Conservation (phyloP, 2,113 vertebrate species). For the Machaerirhynchus nigripectus region DNA sequence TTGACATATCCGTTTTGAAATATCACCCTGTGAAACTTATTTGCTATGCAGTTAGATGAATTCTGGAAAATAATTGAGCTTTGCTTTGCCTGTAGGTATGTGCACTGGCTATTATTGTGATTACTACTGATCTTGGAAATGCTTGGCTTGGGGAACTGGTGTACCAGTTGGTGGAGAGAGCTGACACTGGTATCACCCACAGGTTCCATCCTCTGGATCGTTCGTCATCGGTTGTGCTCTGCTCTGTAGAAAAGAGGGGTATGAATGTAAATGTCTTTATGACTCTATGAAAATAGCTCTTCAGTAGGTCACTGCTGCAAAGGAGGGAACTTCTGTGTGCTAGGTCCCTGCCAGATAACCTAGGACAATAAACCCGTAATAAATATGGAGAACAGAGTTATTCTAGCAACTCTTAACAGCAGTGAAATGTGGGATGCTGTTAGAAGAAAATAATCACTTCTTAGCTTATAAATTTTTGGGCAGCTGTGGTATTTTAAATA, state of each 20-base stretch:
- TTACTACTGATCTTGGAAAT: neutral
- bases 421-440: neutral
- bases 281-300: neutral
- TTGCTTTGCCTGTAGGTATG: neutral
- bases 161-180: neutral
- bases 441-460: neutral
- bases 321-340: neutral
- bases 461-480: neutral
- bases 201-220: neutral
- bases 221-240: accelerated
- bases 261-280: neutral
- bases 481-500: neutral
- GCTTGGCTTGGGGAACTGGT: neutral
- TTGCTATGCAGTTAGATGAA: neutral
- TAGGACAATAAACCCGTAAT: neutral
- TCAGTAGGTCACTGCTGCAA: neutral
- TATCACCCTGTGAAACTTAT: neutral
- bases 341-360: neutral
- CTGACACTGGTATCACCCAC: too few species aligned
- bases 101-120: neutral
- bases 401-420: neutral
- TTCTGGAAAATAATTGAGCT: neutral
- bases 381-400: neutral
- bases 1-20: neutral
- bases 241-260: neutral